Conservation (phyloP, 2,113 vertebrate genomes). For the Haemorhous mexicanus region DNA sequence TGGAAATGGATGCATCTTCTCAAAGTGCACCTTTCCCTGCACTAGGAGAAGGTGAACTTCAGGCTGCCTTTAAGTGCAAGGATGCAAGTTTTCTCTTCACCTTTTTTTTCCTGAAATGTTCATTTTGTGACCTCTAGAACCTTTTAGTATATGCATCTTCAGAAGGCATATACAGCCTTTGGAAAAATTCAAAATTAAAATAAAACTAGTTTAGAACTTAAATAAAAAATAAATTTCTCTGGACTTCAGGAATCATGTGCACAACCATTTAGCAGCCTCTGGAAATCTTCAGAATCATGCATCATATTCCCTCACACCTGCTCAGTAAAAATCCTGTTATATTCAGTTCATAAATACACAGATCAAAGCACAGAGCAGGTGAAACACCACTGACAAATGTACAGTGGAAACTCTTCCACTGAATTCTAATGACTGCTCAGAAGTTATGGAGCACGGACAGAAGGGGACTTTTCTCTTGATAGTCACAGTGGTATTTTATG, state of each 20-base stretch:
- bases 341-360: neutral
- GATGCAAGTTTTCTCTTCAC: neutral
- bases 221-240: neutral
- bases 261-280: neutral
- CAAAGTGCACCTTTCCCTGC: neutral
- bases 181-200: neutral
- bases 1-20: neutral
- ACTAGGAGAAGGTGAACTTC: neutral
- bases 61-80: neutral
- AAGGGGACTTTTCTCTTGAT: neutral
- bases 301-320: neutral
- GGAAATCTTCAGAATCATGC: neutral
- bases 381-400: neutral
- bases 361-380: neutral
- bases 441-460: neutral
- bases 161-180: neutral
- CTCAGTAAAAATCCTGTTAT: neutral
- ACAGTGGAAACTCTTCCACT: neutral
- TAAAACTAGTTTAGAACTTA: neutral
- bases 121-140: neutral
- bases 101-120: neutral
- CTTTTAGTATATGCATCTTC: neutral
- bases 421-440: neutral
- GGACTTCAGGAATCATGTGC: neutral
- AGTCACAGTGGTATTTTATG: neutral